Percentiles rank a stretch among this genome's conserved stretches.
These are phyloP conservation scores for Drosophila bipectinata DNA, from an alignment of 1,140 invertebrate genomes.

Conservation along the genomic window DNA sequence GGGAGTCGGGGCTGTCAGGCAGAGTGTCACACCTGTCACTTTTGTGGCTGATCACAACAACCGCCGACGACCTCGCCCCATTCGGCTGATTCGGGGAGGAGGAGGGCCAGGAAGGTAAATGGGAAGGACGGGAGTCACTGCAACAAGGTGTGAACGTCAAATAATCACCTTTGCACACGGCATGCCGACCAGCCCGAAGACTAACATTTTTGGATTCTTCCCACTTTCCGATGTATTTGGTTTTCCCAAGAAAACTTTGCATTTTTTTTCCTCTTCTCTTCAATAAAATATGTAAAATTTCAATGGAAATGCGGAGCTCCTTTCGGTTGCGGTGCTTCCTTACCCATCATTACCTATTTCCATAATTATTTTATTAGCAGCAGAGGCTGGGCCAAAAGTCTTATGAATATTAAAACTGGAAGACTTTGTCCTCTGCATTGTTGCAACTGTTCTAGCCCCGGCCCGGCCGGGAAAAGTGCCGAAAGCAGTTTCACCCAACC, in stretches of 20 bases:
- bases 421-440: conserved; percentile 50
- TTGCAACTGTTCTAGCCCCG: conserved; percentile 45
- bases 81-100: background rate
- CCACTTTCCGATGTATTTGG: conserved; percentile 43
- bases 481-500: conserved; percentile 29
- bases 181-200: conserved; percentile 31
- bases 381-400: conserved; percentile 44
- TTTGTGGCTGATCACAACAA: conserved; percentile 80
- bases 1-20: conserved; percentile 46
- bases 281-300: conserved; percentile 69
- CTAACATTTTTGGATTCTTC: conserved; percentile 5
- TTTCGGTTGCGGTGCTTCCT: conserved; percentile 31
- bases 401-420: conserved; percentile 73
- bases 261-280: conserved; percentile 19
- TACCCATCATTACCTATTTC: conserved; percentile 49
- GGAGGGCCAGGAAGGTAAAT: background rate
- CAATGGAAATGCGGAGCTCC: conserved; percentile 48
- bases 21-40: conserved; percentile 79
- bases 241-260: conserved; percentile 71
- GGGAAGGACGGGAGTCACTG: conserved; percentile 21
- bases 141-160: conserved; percentile 80
- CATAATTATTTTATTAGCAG: conserved; percentile 77
- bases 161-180: conserved; percentile 74
- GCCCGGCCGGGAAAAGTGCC: conserved; percentile 36
- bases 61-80: conserved; percentile 62